phyloP scores from a whole-genome alignment of 1,140 invertebrate species.

The Physella acuta region DNA sequence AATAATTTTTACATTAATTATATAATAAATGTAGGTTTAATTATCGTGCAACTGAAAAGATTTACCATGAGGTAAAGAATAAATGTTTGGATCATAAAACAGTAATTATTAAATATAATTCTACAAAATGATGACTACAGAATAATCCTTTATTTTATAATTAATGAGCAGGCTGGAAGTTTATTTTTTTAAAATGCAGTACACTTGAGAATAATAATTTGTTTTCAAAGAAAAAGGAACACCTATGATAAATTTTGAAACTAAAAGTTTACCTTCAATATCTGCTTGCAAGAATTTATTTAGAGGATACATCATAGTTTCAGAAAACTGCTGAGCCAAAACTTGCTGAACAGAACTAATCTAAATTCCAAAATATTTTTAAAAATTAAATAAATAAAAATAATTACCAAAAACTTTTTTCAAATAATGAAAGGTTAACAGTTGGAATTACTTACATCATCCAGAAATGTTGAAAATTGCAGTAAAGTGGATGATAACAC shows the following conservation, averaged over 20 bases:
- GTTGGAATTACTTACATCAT: constrained; percentile 57
- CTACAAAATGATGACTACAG: neutral
- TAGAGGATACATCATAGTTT: constrained; percentile 62
- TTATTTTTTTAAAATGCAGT: too few species aligned
- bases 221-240: too few species aligned
- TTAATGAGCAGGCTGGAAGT: too few species aligned
- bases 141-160: neutral
- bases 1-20: too few species aligned
- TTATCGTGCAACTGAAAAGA: too few species aligned
- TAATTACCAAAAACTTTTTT: too few species aligned
- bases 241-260: too few species aligned
- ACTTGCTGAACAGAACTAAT: constrained; percentile 63
- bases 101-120: neutral
- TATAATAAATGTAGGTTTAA: too few species aligned
- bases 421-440: too few species aligned
- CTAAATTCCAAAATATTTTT: too few species aligned
- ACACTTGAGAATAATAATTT: too few species aligned
- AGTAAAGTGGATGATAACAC: constrained; percentile 58
- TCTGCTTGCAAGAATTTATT: constrained; percentile 61
- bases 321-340: constrained; percentile 60
- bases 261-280: constrained; percentile 60
- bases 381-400: too few species aligned
- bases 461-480: constrained; percentile 59
- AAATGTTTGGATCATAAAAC: neutral
- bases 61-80: neutral